Evolutionary conservation across 2,888 invertebrate species (phyloP).

Genomic region (Eutolmus rufibarbis): DNA sequence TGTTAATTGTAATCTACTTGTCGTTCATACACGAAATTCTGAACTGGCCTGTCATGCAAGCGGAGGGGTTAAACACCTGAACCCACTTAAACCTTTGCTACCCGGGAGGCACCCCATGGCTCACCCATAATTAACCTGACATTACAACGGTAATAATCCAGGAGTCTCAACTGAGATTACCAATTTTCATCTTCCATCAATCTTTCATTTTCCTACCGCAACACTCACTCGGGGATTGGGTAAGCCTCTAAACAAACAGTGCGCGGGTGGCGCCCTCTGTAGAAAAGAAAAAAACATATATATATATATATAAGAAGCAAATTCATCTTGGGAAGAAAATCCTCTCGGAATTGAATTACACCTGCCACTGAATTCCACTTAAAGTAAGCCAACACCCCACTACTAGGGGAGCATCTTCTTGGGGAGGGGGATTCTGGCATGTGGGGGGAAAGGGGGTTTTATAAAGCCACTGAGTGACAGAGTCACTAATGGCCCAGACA

Average conservation of each 20-base stretch:
- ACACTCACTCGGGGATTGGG: neutral
- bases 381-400: neutral
- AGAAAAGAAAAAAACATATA: neutral
- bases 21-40: neutral
- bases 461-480: slow-evolving; percentile 11
- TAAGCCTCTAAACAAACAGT: neutral
- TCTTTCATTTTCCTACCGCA: slow-evolving; percentile 17
- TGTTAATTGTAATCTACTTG: slow-evolving; percentile 10
- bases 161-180: slow-evolving; percentile 14
- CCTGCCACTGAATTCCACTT: slow-evolving; percentile 36
- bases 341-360: slow-evolving; percentile 37
- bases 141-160: slow-evolving; percentile 20
- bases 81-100: neutral
- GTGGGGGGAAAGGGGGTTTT: neutral
- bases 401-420: neutral
- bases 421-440: neutral
- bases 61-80: neutral
- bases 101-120: neutral
- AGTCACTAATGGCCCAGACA: slow-evolving; percentile 28
- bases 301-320: neutral
- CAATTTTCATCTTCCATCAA: slow-evolving; percentile 30
- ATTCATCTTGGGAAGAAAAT: slow-evolving; percentile 29
- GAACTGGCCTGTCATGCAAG: neutral
- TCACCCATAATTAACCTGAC: slow-evolving; percentile 26
- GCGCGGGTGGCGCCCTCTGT: neutral